Evolutionary conservation across 2,113 vertebrate species (phyloP).

Genomic region (Pachycephala philippinensis): DNA sequence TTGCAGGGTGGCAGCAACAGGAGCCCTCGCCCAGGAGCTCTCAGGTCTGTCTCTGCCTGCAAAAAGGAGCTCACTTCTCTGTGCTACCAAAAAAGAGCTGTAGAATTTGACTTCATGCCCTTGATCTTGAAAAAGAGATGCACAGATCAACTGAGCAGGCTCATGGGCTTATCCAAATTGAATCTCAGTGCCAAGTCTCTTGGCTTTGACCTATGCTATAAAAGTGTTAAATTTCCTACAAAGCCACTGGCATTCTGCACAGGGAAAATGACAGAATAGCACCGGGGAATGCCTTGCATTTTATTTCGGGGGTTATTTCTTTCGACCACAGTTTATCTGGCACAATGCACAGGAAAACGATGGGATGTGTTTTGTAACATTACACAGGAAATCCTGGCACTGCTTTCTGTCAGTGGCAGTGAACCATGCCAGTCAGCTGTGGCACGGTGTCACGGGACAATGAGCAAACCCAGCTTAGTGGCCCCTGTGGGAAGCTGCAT

Average conservation of each 20-base stretch:
- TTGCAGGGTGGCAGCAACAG: background rate
- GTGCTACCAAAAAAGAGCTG: background rate
- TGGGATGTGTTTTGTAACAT: background rate
- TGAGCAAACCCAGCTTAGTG: background rate
- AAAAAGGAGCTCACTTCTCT: background rate
- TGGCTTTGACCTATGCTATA: background rate
- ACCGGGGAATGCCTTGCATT: background rate
- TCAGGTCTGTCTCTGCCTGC: background rate
- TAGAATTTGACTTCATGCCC: background rate
- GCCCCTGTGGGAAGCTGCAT: background rate
- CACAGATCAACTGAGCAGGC: background rate
- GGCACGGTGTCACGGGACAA: accelerated
- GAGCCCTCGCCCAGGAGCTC: accelerated
- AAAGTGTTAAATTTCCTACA: background rate
- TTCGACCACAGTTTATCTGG: background rate
- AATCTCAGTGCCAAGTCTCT: background rate
- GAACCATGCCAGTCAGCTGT: background rate
- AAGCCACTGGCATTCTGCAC: background rate
- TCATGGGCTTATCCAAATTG: background rate
- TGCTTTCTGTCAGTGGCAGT: background rate
- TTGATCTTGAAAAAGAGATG: background rate
- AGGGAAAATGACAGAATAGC: background rate
- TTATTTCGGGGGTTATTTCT: background rate
- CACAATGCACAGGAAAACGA: background rate
- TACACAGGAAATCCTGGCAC: background rate